Percentiles rank a stretch among this genome's conserved stretches.
phyloP scores from a whole-genome alignment of 2,113 vertebrate genomes.

The Lepisosteus oculatus region DNA sequence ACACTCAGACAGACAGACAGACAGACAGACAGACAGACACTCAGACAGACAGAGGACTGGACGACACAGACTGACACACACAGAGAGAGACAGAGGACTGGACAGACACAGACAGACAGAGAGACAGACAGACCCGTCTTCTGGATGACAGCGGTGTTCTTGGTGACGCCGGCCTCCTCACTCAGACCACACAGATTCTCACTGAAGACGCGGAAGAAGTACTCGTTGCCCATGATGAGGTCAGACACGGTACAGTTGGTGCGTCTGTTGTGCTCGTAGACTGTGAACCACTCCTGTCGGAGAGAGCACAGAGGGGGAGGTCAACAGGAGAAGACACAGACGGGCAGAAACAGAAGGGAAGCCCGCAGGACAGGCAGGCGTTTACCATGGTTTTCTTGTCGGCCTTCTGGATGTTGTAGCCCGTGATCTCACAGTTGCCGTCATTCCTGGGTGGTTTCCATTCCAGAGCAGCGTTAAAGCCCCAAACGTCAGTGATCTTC shows the following conservation, averaged over 20 bases:
- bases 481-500: slow-evolving; percentile 81
- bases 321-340: not conserved
- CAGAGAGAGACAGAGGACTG: too few species aligned
- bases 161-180: slow-evolving; percentile 66
- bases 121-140: slow-evolving; percentile 67
- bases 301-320: not conserved
- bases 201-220: slow-evolving; percentile 77
- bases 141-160: slow-evolving; percentile 77
- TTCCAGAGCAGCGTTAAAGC: slow-evolving; percentile 79
- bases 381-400: slow-evolving; percentile 84
- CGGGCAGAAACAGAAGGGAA: not conserved
- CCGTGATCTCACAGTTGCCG: slow-evolving; percentile 79
- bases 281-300: slow-evolving; percentile 83
- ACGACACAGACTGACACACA: not conserved
- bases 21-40: too few species aligned
- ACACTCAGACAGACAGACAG: too few species aligned
- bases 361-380: not conserved
- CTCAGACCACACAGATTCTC: slow-evolving; percentile 86
- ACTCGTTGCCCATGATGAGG: slow-evolving; percentile 87
- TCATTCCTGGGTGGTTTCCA: slow-evolving; percentile 82
- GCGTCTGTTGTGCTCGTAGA: slow-evolving; percentile 78
- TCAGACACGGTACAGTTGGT: slow-evolving; percentile 80
- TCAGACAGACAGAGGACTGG: not conserved
- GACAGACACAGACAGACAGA: too few species aligned
- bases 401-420: slow-evolving; percentile 81